Evolutionary conservation across 1,140 invertebrate genomes (phyloP).

Genomic region (Drosophila gunungcola): DNA sequence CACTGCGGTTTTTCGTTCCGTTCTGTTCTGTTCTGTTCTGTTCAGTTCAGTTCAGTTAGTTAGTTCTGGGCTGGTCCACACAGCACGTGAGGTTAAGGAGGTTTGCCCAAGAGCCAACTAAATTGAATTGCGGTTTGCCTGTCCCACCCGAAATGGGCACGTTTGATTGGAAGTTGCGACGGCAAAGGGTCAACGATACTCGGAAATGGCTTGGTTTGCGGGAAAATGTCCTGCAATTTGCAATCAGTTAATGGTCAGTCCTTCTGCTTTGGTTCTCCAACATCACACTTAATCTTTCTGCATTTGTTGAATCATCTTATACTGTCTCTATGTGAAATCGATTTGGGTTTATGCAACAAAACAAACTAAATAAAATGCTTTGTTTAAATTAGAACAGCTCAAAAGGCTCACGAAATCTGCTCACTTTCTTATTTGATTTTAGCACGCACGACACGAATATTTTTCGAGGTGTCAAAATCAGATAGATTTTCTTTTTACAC

Average conservation of each 20-base stretch:
- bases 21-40: neutral
- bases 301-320: too few species aligned
- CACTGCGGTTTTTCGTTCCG: constrained; percentile 25
- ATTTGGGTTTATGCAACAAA: too few species aligned
- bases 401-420: too few species aligned
- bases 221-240: constrained; percentile 17
- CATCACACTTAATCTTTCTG: neutral
- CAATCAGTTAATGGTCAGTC: constrained; percentile 23
- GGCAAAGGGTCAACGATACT: constrained; percentile 1
- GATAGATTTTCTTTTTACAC: too few species aligned
- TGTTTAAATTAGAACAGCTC: too few species aligned
- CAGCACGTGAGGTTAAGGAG: constrained; percentile 41
- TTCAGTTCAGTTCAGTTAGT: neutral
- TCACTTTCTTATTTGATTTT: too few species aligned
- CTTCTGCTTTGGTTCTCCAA: neutral
- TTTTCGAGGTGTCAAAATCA: too few species aligned
- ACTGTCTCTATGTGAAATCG: too few species aligned
- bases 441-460: too few species aligned
- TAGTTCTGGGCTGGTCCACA: constrained; percentile 4
- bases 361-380: too few species aligned
- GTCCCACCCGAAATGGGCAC: constrained; percentile 27
- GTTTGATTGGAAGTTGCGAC: constrained; percentile 43
- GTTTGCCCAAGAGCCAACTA: constrained; percentile 28
- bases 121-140: constrained; percentile 37
- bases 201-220: constrained; percentile 1